Evolutionary conservation across 1,140 invertebrate species (phyloP).

Genomic region (Scaptomyza graminum): DNA sequence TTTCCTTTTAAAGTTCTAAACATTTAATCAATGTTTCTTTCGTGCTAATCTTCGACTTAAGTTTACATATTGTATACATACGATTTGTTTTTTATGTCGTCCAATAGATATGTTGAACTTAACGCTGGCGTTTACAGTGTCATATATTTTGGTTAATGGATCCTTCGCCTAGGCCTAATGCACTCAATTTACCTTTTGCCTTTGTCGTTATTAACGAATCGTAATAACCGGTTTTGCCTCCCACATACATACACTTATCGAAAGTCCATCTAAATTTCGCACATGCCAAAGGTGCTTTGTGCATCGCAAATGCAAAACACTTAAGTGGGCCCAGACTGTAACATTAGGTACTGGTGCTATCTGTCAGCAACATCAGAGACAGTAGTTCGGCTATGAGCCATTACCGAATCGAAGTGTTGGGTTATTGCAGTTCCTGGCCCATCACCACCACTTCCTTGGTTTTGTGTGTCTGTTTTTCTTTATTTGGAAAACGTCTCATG

Average conservation of each 20-base stretch:
- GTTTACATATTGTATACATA: no score
- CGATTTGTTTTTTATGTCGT: neutral
- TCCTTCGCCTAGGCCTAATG: conserved; percentile 16
- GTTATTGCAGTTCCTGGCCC: conserved; percentile 43
- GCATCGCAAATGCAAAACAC: conserved; percentile 53
- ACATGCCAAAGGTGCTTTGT: conserved; percentile 38
- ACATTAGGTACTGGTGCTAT: conserved; percentile 24
- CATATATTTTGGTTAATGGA: conserved; percentile 18
- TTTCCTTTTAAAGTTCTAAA: no score
- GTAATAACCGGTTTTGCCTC: conserved; percentile 46
- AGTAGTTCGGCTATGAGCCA: conserved; percentile 34
- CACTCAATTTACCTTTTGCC: conserved; percentile 53
- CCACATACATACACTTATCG: conserved; percentile 44
- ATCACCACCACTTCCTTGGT: conserved; percentile 68
- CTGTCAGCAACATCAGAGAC: conserved; percentile 35
- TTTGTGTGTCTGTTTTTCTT: conserved; percentile 54
- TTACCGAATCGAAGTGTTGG: conserved; percentile 54
- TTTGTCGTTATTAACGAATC: conserved; percentile 49
- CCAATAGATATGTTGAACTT: neutral
- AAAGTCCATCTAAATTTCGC: conserved; percentile 48
- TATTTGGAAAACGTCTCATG: conserved; percentile 72
- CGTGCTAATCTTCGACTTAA: neutral
- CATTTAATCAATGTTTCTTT: no score
- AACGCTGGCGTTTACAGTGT: neutral
- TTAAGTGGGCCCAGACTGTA: conserved; percentile 21